phyloP scores from a whole-genome alignment of 1,140 invertebrate species.

The Zaprionus taronus region DNA sequence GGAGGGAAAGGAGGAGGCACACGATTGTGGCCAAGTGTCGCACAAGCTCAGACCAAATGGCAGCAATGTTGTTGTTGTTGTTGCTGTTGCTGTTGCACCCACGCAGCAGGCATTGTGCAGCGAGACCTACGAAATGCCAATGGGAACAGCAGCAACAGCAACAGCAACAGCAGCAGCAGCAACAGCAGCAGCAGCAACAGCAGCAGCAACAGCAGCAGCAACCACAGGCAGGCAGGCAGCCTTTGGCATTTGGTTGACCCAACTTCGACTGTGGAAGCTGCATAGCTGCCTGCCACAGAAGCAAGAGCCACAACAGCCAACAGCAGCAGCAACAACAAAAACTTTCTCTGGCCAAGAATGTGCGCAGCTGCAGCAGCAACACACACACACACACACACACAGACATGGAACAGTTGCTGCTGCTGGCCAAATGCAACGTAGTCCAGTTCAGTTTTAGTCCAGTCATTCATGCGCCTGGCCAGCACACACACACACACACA shows the following conservation, averaged over 20 bases:
- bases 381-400: conserved; percentile 8
- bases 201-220: conserved; percentile 23
- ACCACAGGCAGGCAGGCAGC: conserved; percentile 45
- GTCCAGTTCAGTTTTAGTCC: conserved; percentile 70
- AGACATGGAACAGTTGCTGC: conserved; percentile 32
- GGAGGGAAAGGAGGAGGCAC: background rate
- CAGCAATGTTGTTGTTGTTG: conserved; percentile 11
- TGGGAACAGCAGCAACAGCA: conserved; percentile 22
- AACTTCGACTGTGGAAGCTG: conserved; percentile 41
- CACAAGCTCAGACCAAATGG: conserved; percentile 22
- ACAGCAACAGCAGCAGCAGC: conserved; percentile 16
- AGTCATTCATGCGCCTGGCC: conserved; percentile 70
- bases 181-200: conserved; percentile 23
- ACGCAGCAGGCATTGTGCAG: conserved; percentile 36
- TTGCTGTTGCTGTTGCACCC: conserved; percentile 44
- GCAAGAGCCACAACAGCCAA: conserved; percentile 9
- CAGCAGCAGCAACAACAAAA: conserved; percentile 61
- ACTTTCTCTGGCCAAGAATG: conserved; percentile 81
- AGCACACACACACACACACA: conserved; percentile 41
- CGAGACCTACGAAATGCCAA: conserved; percentile 38
- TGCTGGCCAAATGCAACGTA: conserved; percentile 57
- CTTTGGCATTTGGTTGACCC: conserved; percentile 72
- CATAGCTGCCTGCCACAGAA: conserved; percentile 54
- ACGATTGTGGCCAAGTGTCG: conserved; percentile 28
- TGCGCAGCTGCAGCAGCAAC: conserved; percentile 74